phyloP scores from a whole-genome alignment of 2,113 vertebrate genomes.

The Tringa solitaria region DNA sequence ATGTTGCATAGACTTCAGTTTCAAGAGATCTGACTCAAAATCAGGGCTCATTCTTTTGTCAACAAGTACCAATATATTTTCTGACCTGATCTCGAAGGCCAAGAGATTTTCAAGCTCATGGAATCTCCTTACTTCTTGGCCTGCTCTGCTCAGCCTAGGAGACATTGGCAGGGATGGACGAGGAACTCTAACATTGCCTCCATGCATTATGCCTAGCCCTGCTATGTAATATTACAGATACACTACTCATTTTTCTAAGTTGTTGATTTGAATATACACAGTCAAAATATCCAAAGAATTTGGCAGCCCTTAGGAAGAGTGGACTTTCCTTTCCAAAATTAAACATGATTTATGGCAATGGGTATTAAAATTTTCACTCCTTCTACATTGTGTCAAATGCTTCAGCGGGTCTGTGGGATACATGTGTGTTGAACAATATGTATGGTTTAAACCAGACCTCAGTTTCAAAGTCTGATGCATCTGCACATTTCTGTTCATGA shows the following conservation, averaged over 20 bases:
- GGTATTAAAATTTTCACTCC: not conserved
- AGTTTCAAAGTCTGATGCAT: not conserved
- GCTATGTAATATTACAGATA: not conserved
- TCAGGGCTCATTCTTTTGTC: not conserved
- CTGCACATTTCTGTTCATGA: not conserved
- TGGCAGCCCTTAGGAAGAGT: not conserved
- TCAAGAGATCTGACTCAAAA: not conserved
- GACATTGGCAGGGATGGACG: rapidly evolving
- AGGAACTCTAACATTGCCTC: not conserved
- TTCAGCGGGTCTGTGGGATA: not conserved
- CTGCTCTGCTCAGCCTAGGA: not conserved
- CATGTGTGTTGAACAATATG: not conserved
- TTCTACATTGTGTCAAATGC: not conserved
- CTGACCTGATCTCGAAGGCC: not conserved
- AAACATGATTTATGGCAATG: not conserved
- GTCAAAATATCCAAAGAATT: not conserved
- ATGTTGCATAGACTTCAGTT: not conserved
- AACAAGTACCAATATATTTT: not conserved
- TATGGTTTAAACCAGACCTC: not conserved
- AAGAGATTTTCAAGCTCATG: not conserved
- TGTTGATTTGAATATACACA: not conserved
- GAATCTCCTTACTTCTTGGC: not conserved
- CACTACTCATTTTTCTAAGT: not conserved
- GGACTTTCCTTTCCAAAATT: not conserved
- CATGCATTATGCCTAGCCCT: not conserved